phyloP scores from a whole-genome alignment of 1,140 invertebrate species.

The Anoplophora glabripennis region DNA sequence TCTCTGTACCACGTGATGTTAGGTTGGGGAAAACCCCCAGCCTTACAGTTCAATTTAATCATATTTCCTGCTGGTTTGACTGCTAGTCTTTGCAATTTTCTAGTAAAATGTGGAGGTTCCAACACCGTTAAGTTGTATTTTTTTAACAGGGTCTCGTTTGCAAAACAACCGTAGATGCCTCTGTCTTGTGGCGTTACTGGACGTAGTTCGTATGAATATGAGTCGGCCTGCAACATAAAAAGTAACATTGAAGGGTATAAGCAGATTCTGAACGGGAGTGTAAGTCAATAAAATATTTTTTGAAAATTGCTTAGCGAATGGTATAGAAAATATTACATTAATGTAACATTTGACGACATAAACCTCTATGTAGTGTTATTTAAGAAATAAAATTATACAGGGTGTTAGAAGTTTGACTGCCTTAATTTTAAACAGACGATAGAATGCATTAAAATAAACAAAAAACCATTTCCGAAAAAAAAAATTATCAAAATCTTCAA shows the following conservation, averaged over 20 bases:
- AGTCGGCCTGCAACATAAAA: constrained; percentile 12
- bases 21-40: constrained; percentile 49
- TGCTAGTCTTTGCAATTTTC: constrained; percentile 53
- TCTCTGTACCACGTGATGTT: constrained; percentile 58
- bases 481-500: too few relatives aligned
- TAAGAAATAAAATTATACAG: too few relatives aligned
- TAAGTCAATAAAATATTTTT: neutral
- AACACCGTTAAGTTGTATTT: constrained; percentile 22
- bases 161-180: constrained; percentile 24
- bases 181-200: constrained; percentile 14
- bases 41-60: constrained; percentile 62
- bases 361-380: too few relatives aligned
- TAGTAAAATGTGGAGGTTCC: constrained; percentile 39
- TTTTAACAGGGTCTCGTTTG: constrained; percentile 8
- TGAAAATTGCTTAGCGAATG: neutral
- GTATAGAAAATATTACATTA: neutral
- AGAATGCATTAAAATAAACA: too few relatives aligned
- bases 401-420: too few relatives aligned
- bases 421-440: too few relatives aligned
- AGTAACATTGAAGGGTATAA: constrained; percentile 15
- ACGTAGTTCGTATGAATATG: constrained; percentile 4
- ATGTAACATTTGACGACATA: too few relatives aligned
- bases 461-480: too few relatives aligned
- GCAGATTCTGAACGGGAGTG: constrained; percentile 5
- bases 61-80: constrained; percentile 68